Evolutionary conservation across 2,888 invertebrate species (phyloP).

Genomic region (Gymnoscelis rufifasciata): DNA sequence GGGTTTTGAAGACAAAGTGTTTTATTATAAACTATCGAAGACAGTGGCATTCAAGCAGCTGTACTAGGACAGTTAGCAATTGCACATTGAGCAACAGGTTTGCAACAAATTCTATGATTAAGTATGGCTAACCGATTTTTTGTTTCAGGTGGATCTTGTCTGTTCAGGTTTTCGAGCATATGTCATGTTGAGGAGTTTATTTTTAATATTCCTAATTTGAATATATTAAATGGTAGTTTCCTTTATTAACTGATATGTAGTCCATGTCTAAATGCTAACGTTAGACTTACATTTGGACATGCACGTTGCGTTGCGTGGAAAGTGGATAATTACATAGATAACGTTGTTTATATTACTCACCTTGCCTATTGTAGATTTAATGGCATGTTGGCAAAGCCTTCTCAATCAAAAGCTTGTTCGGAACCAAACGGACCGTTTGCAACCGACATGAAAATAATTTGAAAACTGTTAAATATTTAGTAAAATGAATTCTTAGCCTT

Average conservation of each 20-base stretch:
- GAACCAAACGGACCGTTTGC: slow-evolving; percentile 14
- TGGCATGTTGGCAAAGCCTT: no score
- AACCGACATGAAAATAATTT: slow-evolving; percentile 3
- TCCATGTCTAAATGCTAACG: no score
- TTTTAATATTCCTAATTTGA: not conserved
- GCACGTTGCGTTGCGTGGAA: no score
- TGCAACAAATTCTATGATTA: slow-evolving; percentile 17
- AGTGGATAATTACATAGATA: no score
- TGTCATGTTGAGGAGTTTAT: not conserved
- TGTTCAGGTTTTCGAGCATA: slow-evolving; percentile 2
- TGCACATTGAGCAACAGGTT: slow-evolving; percentile 27
- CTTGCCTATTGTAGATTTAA: no score
- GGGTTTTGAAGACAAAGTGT: slow-evolving; percentile 38
- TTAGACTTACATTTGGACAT: no score
- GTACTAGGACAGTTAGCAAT: slow-evolving; percentile 25
- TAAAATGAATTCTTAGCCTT: no score
- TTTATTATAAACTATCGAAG: slow-evolving; percentile 33
- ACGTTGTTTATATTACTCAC: no score
- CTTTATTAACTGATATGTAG: no score
- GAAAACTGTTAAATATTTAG: no score
- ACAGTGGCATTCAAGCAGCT: slow-evolving; percentile 30
- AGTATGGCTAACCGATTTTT: slow-evolving; percentile 15
- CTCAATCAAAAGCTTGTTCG: slow-evolving; percentile 18
- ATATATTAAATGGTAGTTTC: no score
- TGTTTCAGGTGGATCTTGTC: not conserved